Evolutionary conservation across 2,797 vertebrate genomes (phyloP).

Genomic region (Simalia tracyae): DNA sequence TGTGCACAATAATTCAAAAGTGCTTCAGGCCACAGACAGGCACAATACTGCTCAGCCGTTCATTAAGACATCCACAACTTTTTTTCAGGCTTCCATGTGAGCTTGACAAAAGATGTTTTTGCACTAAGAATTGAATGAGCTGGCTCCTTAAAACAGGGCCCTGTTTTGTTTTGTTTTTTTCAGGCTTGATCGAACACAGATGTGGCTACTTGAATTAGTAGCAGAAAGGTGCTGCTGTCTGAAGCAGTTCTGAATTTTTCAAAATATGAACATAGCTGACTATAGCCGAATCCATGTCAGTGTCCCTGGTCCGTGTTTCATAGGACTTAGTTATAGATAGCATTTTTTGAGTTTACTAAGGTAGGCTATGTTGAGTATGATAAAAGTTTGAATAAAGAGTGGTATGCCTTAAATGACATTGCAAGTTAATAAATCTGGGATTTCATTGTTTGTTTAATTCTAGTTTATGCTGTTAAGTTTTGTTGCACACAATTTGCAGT

Average conservation of each 20-base stretch:
- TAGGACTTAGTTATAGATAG: neutral
- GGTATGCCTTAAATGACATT: neutral
- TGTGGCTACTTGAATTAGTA: neutral
- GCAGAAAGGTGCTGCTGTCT: neutral
- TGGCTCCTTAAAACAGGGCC: neutral
- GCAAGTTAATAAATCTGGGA: neutral
- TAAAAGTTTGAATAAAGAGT: neutral
- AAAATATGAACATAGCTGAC: neutral
- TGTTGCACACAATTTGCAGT: neutral
- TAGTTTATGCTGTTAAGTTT: neutral
- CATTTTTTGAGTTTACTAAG: neutral
- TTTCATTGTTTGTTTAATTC: neutral
- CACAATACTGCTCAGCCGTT: neutral
- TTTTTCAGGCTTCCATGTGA: neutral
- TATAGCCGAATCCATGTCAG: neutral
- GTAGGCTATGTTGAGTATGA: neutral
- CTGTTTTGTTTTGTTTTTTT: neutral
- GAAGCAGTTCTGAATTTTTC: neutral
- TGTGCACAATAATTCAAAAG: neutral
- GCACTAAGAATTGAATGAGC: neutral
- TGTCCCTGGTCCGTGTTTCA: neutral
- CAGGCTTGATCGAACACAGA: neutral
- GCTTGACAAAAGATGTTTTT: neutral
- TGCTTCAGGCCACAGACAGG: neutral
- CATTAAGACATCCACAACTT: neutral